Evolutionary conservation across 2,113 vertebrate species (phyloP).

Genomic region (Myxocyprinus asiaticus): DNA sequence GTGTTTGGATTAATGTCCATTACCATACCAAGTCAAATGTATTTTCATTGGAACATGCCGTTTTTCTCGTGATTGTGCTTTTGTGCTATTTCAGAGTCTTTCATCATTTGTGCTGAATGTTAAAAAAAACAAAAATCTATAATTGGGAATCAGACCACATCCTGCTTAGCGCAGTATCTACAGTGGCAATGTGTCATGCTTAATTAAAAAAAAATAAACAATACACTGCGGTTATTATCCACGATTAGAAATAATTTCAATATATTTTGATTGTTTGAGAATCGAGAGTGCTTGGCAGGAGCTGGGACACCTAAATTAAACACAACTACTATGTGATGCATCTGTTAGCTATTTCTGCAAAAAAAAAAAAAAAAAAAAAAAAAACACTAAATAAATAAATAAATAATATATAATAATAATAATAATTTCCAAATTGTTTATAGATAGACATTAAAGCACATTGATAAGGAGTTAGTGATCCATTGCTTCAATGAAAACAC

Average conservation of each 20-base stretch:
- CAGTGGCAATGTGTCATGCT: slow-evolving; percentile 39
- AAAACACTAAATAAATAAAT: too few relatives aligned
- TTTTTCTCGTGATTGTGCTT: slow-evolving; percentile 31
- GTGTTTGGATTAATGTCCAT: slow-evolving; percentile 22
- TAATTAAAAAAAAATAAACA: slow-evolving; percentile 25
- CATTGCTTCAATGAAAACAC: background rate
- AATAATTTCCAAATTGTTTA: background rate
- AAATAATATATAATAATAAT: too few relatives aligned
- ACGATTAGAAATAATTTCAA: slow-evolving; percentile 36
- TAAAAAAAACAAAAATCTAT: slow-evolving; percentile 8
- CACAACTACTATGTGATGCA: slow-evolving; percentile 21
- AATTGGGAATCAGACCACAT: slow-evolving; percentile 37
- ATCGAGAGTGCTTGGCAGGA: slow-evolving; percentile 9
- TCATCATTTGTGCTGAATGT: slow-evolving; percentile 21
- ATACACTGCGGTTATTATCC: slow-evolving; percentile 35
- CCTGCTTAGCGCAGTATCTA: slow-evolving; percentile 37
- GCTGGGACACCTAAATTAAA: slow-evolving; percentile 5
- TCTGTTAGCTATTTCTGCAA: too few relatives aligned
- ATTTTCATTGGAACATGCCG: background rate
- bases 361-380: background rate
- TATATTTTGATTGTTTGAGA: slow-evolving; percentile 29
- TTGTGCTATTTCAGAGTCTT: slow-evolving; percentile 21
- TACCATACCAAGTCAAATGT: background rate
- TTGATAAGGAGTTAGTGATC: background rate
- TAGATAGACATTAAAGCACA: background rate